Evolutionary conservation across 1,140 invertebrate genomes (phyloP).

Genomic region (Agrypnia vestita): DNA sequence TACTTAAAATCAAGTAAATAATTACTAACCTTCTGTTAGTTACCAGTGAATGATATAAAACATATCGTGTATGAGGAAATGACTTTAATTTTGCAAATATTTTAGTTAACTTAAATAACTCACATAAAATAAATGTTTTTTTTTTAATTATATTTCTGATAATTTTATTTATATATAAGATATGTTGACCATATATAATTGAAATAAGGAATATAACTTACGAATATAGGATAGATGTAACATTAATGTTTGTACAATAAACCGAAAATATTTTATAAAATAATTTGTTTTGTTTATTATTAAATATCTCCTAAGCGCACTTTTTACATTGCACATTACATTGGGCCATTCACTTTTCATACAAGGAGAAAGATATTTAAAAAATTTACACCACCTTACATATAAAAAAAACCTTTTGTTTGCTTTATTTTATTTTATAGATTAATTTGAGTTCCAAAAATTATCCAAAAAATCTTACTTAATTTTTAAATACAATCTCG

Average conservation of each 20-base stretch:
- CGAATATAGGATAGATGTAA: constrained; percentile 30
- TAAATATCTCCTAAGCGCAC: no score
- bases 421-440: no score
- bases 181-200: constrained; percentile 40
- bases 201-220: constrained; percentile 30
- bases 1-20: background rate
- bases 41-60: background rate
- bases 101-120: constrained; percentile 17
- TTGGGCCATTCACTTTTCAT: no score
- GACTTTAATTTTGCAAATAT: constrained; percentile 1
- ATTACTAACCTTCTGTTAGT: background rate
- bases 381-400: no score
- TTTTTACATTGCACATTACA: no score
- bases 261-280: constrained; percentile 28
- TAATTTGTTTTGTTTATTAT: constrained; percentile 24
- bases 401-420: no score
- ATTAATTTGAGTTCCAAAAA: no score
- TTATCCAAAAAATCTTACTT: no score
- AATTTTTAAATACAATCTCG: no score
- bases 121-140: constrained; percentile 4
- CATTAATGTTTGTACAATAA: constrained; percentile 44
- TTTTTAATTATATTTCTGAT: constrained; percentile 25
- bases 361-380: no score
- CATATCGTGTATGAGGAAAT: background rate
- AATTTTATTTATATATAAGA: constrained; percentile 35